phyloP scores from a whole-genome alignment of 2,113 vertebrate species.

The Xyliphius kryptos region DNA sequence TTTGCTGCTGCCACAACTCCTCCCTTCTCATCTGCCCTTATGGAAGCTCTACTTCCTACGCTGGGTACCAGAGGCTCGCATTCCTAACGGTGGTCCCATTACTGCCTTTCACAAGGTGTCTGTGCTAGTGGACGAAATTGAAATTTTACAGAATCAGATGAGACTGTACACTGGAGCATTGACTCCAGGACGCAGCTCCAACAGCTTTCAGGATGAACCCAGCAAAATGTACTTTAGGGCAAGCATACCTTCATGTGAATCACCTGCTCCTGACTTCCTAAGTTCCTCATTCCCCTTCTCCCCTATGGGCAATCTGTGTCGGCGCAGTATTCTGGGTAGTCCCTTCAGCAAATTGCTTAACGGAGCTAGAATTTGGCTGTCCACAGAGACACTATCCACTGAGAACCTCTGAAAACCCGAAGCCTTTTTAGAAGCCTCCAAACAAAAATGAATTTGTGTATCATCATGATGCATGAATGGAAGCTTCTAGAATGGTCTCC shows the following conservation, averaged over 20 bases:
- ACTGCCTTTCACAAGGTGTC: slow-evolving; percentile 79
- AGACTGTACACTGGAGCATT: slow-evolving; percentile 66
- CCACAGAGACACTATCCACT: slow-evolving; percentile 88
- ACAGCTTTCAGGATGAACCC: slow-evolving; percentile 52
- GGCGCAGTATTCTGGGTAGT: slow-evolving; percentile 80
- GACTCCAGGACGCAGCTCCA: slow-evolving; percentile 50
- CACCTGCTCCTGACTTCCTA: slow-evolving; percentile 70
- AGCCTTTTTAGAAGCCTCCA: no score
- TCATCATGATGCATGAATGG: no score
- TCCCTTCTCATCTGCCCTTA: slow-evolving; percentile 76
- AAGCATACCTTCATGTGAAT: slow-evolving; percentile 39
- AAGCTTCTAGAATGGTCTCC: no score
- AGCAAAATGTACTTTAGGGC: slow-evolving; percentile 84
- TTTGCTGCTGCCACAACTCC: slow-evolving; percentile 72
- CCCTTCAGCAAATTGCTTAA: slow-evolving; percentile 92
- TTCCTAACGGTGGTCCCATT: slow-evolving; percentile 74
- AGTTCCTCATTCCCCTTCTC: slow-evolving; percentile 92
- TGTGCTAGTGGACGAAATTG: slow-evolving; percentile 82
- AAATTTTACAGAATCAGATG: slow-evolving; percentile 72
- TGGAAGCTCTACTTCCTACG: slow-evolving; percentile 96
- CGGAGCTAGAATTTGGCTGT: slow-evolving; percentile 92
- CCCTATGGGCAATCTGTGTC: slow-evolving; percentile 85
- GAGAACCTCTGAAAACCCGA: no score
- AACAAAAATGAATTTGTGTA: no score
- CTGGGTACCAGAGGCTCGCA: slow-evolving; percentile 94